Base-by-base conservation (phyloP, 2,888 invertebrate genomes). In the Diarsia brunnea region DNA sequence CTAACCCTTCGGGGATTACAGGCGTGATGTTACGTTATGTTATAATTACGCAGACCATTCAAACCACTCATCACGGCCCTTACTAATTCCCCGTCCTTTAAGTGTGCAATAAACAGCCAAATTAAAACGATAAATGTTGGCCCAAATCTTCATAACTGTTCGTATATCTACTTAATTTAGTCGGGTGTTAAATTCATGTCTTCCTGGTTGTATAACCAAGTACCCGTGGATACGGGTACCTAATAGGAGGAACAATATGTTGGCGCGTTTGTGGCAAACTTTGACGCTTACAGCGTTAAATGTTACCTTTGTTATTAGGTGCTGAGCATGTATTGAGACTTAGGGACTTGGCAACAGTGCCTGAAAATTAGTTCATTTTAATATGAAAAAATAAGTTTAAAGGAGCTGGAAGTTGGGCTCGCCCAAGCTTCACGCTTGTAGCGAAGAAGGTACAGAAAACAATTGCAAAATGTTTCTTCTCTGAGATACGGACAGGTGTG, bases 121-220 rank as follows among this genome's bases (percentile, higher is more conserved):
- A 80, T 68, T 66, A 70, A 67, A 83, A 70, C 58, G 12, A 58
- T 78, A 69, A 47, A 27, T 47, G 55, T 83, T 83, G 31, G n/a
- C 55, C 12, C 63, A 24, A 80, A 58, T 45, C 49, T 67, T 67
- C 58, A 58, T 64, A 80, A 67, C 70, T 38, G 51, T 70, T 31
- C 24, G 21, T 67, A 43, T 67, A 11, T 53, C 58, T 55, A 27
- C 38, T 31, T 63, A 67, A 83, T 70, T 83, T 3, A 7, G 79
- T 38, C 49, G 47, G 45, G 67, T 70, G 67, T 67, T 70, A 51
- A 47, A 78, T 67, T 78, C 67, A 68, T 67, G 63, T 21, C 21
- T 83, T 70, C 45, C 45, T 63, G 49, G 53, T 65, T 67, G n/a
- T n/a, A n/a, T n/a, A n/a, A n/a, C n/a, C n/a, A n/a, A n/a, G n/a